Conservation (phyloP, 2,797 vertebrate genomes). For the Hypotaenidia philippensis region DNA sequence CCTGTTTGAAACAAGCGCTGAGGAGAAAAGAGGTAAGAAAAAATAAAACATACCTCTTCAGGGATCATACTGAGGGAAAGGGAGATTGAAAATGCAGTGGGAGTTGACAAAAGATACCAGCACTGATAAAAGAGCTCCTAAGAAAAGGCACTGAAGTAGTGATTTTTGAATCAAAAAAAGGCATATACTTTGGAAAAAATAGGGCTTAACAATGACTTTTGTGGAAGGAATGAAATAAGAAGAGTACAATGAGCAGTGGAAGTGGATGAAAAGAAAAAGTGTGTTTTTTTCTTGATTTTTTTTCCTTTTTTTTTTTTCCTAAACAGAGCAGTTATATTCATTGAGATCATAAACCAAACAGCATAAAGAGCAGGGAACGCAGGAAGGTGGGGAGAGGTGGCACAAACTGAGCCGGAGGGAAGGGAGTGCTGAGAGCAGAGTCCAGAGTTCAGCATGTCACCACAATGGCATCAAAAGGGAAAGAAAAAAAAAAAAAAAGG, state of each 20-base stretch:
- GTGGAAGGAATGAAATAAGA: slow-evolving; percentile 25
- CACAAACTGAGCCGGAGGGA: background rate
- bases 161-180: slow-evolving; percentile 47
- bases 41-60: slow-evolving; percentile 1
- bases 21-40: background rate
- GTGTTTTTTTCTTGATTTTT: slow-evolving; percentile 2
- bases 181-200: background rate
- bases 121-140: slow-evolving; percentile 32
- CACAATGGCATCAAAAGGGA: slow-evolving; percentile 12
- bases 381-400: background rate
- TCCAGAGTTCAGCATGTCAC: background rate
- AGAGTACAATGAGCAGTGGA: slow-evolving; percentile 21
- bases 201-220: slow-evolving; percentile 24
- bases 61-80: slow-evolving; percentile 2
- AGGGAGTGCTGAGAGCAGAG: slow-evolving; percentile 9
- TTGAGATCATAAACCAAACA: slow-evolving; percentile 51
- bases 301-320: slow-evolving; percentile 24
- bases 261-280: slow-evolving; percentile 47
- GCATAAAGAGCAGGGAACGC: background rate
- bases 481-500: background rate
- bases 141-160: slow-evolving; percentile 24
- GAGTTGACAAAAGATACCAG: slow-evolving; percentile 51
- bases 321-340: slow-evolving; percentile 44
- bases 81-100: slow-evolving; percentile 20
- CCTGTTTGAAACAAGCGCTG: background rate